phyloP scores from a whole-genome alignment of 2,113 vertebrate genomes.

The Strix aluco region DNA sequence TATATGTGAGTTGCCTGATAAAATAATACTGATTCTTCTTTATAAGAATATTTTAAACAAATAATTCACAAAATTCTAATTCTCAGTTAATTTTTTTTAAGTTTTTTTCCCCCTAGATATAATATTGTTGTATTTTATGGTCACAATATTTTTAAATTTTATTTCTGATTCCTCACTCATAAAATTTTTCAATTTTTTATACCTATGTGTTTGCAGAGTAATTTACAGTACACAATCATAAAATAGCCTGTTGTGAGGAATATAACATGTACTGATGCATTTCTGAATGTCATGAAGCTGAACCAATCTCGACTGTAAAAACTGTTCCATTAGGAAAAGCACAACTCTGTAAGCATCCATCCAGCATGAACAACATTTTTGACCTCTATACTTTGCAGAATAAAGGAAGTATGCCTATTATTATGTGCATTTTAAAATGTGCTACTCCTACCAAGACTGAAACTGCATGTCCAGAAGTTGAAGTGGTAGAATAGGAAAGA shows the following conservation, averaged over 20 bases:
- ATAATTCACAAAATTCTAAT: neutral
- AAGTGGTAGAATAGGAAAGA: neutral
- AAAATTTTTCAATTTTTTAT: constrained; percentile 16
- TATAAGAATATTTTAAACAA: neutral
- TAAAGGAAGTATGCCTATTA: neutral
- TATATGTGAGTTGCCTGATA: neutral
- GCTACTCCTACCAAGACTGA: neutral
- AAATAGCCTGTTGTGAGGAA: constrained; percentile 18
- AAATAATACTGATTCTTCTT: neutral
- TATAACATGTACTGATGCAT: neutral
- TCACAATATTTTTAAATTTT: neutral
- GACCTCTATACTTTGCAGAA: neutral
- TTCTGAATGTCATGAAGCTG: constrained; percentile 37
- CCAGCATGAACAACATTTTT: neutral
- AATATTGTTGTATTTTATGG: constrained; percentile 3
- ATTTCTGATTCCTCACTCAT: constrained; percentile 25
- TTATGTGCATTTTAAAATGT: neutral
- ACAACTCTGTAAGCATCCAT: constrained; percentile 5
- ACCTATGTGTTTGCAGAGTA: neutral
- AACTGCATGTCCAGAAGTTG: neutral
- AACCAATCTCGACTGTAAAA: neutral
- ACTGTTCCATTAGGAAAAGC: neutral
- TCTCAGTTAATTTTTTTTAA: neutral
- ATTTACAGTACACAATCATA: constrained; percentile 13
- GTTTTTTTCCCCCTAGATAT: neutral